These are phyloP conservation scores for Tetramorium simillimum DNA, from an alignment of 1,140 invertebrate species.

Conservation along the genomic window DNA sequence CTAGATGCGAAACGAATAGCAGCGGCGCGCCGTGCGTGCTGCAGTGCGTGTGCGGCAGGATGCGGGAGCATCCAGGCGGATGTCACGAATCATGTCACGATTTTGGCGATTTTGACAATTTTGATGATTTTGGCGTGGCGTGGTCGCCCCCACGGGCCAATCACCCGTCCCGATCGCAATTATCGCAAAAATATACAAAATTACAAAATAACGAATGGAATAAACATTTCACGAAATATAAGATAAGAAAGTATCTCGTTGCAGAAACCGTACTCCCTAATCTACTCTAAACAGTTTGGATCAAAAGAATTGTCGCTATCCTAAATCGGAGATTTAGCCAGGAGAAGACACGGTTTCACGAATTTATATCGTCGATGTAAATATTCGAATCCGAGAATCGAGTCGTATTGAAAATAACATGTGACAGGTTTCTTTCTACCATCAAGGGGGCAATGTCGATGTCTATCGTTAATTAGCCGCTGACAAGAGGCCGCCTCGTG, in stretches of 20 bases:
- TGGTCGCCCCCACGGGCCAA: background rate
- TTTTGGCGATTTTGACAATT: background rate
- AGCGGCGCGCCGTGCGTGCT: background rate
- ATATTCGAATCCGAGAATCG: conserved; percentile 46
- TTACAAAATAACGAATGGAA: background rate
- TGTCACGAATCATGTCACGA: background rate
- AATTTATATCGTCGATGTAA: conserved; percentile 59
- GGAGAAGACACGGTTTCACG: conserved; percentile 35
- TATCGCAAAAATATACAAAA: background rate
- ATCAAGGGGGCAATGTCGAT: conserved; percentile 54
- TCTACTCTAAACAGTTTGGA: background rate
- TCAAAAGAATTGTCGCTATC: background rate
- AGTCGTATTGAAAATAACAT: conserved; percentile 58
- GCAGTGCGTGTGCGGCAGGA: conserved; percentile 24
- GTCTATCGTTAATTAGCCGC: conserved; percentile 73
- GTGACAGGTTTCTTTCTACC: conserved; percentile 70
- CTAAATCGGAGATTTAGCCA: no score
- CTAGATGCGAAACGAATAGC: conserved; percentile 70
- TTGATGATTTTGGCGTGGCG: background rate
- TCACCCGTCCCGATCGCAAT: background rate
- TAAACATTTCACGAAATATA: background rate
- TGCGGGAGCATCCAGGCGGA: background rate
- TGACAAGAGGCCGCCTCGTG: conserved; percentile 66
- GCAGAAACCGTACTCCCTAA: background rate
- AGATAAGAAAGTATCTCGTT: background rate